These are phyloP conservation scores for Hippopotamyrus pictus DNA, from an alignment of 2,797 vertebrate genomes.

Conservation along the genomic window DNA sequence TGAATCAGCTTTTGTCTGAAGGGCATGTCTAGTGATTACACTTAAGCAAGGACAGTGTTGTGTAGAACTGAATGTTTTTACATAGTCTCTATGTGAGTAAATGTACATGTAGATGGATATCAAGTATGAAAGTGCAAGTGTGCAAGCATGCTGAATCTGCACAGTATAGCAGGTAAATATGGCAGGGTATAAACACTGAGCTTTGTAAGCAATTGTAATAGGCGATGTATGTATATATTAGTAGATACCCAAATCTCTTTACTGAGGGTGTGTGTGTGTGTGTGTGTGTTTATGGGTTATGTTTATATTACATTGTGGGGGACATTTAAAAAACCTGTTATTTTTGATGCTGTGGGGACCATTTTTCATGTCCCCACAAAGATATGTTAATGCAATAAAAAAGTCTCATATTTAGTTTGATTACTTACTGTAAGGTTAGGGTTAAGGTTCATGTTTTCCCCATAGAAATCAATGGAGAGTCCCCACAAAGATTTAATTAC, in stretches of 20 bases:
- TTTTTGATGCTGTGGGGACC: background rate
- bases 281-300: background rate
- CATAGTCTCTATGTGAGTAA: background rate
- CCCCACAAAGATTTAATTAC: background rate
- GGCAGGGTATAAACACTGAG: background rate
- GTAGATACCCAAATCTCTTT: background rate
- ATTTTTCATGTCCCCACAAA: too few species aligned
- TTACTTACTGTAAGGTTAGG: background rate
- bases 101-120: background rate
- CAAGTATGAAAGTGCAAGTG: background rate
- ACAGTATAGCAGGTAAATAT: background rate
- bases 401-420: background rate
- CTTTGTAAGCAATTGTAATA: background rate
- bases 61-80: background rate
- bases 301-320: background rate
- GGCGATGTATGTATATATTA: background rate
- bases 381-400: too few species aligned
- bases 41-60: conserved; percentile 49
- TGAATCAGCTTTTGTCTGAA: conserved; percentile 44
- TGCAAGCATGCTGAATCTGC: background rate
- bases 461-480: background rate
- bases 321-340: background rate
- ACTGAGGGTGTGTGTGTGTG: background rate
- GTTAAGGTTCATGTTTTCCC: background rate
- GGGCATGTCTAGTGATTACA: conserved; percentile 49